Percentiles rank a stretch among this genome's conserved stretches.
These are phyloP conservation scores for Melinaea marsaeus DNA, from an alignment of 2,888 invertebrate species.

Conservation along the genomic window DNA sequence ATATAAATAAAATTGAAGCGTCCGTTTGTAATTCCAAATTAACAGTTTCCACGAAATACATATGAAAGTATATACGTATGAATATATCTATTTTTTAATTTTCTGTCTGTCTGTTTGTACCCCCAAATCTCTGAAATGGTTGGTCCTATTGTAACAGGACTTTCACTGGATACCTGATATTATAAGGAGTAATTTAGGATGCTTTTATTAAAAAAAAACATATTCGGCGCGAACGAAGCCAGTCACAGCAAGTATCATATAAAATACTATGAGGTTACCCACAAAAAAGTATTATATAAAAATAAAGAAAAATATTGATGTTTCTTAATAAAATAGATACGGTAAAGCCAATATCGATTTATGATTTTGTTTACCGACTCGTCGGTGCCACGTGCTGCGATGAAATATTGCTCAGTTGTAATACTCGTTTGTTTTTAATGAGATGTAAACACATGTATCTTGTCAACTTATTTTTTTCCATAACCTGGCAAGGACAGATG, in stretches of 20 bases:
- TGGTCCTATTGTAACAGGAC: neutral
- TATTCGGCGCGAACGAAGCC: too few relatives aligned
- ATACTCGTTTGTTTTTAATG: too few relatives aligned
- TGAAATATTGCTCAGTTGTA: neutral
- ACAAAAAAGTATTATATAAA: neutral
- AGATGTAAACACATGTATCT: too few relatives aligned
- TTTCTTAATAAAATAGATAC: neutral
- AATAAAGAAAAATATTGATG: neutral
- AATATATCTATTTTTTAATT: neutral
- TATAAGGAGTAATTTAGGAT: too few relatives aligned
- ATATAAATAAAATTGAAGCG: too few relatives aligned
- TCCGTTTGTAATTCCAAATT: too few relatives aligned
- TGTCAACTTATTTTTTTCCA: too few relatives aligned
- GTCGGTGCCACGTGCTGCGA: constrained; percentile 5
- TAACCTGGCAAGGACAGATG: too few relatives aligned
- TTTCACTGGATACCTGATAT: too few relatives aligned
- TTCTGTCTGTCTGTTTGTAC: neutral
- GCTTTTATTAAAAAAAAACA: too few relatives aligned
- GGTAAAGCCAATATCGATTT: constrained; percentile 21
- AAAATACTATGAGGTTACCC: too few relatives aligned
- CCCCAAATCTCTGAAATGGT: neutral
- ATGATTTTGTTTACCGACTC: constrained; percentile 28
- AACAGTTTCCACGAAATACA: neutral
- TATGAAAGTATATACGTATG: neutral
- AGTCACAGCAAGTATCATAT: too few relatives aligned